Evolutionary conservation across 2,888 invertebrate genomes (phyloP).

Genomic region (Physocephala rufipes): DNA sequence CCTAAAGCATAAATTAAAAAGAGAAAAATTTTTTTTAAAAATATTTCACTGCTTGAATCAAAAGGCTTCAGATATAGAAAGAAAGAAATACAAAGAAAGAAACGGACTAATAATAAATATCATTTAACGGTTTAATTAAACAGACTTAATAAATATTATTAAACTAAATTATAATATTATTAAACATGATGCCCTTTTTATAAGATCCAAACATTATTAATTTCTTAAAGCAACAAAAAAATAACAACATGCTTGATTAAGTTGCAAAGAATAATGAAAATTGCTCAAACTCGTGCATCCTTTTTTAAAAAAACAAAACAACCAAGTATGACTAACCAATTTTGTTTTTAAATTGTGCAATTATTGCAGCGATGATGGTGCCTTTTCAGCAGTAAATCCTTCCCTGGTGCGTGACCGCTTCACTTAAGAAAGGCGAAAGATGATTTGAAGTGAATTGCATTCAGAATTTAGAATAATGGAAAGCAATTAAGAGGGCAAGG

Average conservation of each 20-base stretch:
- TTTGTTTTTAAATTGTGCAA: constrained; percentile 11
- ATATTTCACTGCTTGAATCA: no score
- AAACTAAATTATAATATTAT: no score
- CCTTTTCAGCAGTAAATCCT: constrained; percentile 72
- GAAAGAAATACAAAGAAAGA: no score
- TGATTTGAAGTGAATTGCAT: constrained; percentile 24
- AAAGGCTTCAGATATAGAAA: no score
- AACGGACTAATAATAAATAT: no score
- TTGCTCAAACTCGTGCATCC: background rate
- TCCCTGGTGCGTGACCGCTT: constrained; percentile 83
- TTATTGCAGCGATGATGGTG: constrained; percentile 69
- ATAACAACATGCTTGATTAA: background rate
- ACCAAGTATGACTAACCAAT: constrained; percentile 50
- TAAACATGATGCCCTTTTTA: background rate
- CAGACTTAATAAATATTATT: no score
- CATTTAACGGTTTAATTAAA: no score
- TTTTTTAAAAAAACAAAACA: background rate
- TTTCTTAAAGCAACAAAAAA: constrained; percentile 14
- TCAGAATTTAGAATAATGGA: background rate
- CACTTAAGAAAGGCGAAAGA: constrained; percentile 65
- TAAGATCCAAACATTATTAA: background rate
- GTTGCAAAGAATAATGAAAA: background rate
- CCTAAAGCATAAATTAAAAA: no score
- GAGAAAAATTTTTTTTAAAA: no score
- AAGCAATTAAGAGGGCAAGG: no score